Base-by-base conservation (phyloP, 2,888 invertebrate species). In the Eristalinus sepulchralis region DNA sequence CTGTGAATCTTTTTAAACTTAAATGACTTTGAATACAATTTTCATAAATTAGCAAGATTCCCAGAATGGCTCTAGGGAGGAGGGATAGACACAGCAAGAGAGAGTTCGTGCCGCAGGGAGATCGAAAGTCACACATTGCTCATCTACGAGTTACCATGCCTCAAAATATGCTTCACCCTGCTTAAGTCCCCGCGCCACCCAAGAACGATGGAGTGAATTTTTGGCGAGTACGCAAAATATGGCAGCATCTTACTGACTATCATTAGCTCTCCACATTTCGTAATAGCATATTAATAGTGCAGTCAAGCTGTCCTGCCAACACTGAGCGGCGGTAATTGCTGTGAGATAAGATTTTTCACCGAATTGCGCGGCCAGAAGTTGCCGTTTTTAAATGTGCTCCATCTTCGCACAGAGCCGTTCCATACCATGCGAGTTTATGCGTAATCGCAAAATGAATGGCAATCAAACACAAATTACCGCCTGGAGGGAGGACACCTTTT, bases 11-110 rank as follows among this genome's bases (percentile, higher is more conserved):
- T 47, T 47, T 63, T 47, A 62, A 82, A 82, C 77, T 78, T 86
- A 82, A 86, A 82, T 86, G 77, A 73, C 77, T 82, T 78, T 85
- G 85, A 85, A 85, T 85, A 85, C 85, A 64, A 85, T 85, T 82
- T 86, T 78, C 73, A 53, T 82, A 82, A 63, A 78, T 86, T 86
- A 82, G 82, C 85, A 86, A 78, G 82, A 70, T 82, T 72, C 62
- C 67, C 60, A 31, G 33, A 62, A 62, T 0, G 20, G 17, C 9
- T 27, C 27, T 5, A 27, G 27, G 6, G 17, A 17, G n/a, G 17
- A 27, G 13, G 13, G 53, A 57, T 60, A 60, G 31, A 27, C 27
- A n/a, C n/a, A n/a, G n/a, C 27, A 27, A 17, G 10, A 20, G n/a
- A 20, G 57, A 36, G 27, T 2, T 0, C 17, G 11, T 13, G 27